Base-by-base conservation (phyloP, 2,888 invertebrate genomes). In the Aleiodes leptofemur region DNA sequence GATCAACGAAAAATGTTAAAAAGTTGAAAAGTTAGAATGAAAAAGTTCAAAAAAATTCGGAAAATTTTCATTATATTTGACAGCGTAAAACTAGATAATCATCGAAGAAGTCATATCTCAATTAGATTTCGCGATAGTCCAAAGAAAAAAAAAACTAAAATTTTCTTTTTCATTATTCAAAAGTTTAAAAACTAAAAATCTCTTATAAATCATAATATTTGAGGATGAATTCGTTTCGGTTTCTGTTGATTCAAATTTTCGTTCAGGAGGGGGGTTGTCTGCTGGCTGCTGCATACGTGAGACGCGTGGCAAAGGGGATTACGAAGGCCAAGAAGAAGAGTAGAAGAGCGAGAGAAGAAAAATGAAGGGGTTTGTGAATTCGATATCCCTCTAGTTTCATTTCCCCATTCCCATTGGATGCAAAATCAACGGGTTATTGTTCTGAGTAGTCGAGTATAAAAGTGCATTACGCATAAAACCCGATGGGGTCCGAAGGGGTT, bases 391-490 rank as follows among this genome's bases (percentile, higher is more conserved):
- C 23, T 56, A 31, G 64, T 66, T 68, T 71, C 69, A 68, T 50
- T 53, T 51, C 69, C 72, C 64, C 50, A 43, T 57, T 64, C 79
- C 79, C 77, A 78, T 81, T 83, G 83, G 83, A 84, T 86, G 84
- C 83, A 85, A 86, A 87, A 87, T 87, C 87, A 88, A 85, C 86
- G 83, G 79, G 74, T 79, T 74, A 76, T 81, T 74, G 77, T 77
- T 69, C 61, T 74, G 56, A 53, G 72, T 69, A 68, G 76, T 31
- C 53, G 51, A 51, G 68, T 53, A 29, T 68, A 23, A 38, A 61
- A 61, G 48, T 64, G 64, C 64, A 64, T 64, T 64, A 68, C 31
- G 51, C 64, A 64, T 48, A 64, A 50, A 51, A 11, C 43, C 43
- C 51, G 11, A 50, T 51, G 29, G 68, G 68, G 53, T 53, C 16